Conservation (phyloP, 2,888 invertebrate genomes). For the Drosophila longiperda region DNA sequence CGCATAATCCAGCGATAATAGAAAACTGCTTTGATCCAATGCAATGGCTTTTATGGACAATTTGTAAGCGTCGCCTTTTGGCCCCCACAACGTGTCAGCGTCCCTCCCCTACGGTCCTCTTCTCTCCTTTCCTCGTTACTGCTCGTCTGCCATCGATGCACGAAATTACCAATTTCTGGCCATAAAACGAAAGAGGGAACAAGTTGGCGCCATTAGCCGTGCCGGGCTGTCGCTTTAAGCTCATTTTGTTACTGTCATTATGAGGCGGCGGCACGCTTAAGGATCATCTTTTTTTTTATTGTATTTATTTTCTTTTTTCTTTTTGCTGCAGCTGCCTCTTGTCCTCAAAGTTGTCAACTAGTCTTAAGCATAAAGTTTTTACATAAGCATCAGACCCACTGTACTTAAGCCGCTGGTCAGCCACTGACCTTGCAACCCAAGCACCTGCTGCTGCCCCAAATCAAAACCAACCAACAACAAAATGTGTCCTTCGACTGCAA, state of each 20-base stretch:
- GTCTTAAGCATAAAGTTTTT: conserved; percentile 48
- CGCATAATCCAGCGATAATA: conserved; percentile 64
- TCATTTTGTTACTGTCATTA: conserved; percentile 84
- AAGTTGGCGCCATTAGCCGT: conserved; percentile 69
- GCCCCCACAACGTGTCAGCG: conserved; percentile 15
- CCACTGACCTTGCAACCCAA: conserved; percentile 45
- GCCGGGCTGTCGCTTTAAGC: conserved; percentile 75
- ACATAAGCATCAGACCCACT: conserved; percentile 43
- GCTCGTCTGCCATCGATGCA: conserved; percentile 64
- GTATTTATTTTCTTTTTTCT: conserved; percentile 19
- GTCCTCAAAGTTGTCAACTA: conserved; percentile 70
- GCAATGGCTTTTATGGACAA: conserved; percentile 82
- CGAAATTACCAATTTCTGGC: conserved; percentile 77
- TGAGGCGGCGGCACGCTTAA: conserved; percentile 54
- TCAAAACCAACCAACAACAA: neutral
- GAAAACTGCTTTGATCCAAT: conserved; percentile 72
- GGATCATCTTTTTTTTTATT: conserved; percentile 19
- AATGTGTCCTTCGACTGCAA: conserved; percentile 1
- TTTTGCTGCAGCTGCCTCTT: conserved; percentile 33
- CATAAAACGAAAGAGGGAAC: conserved; percentile 72
- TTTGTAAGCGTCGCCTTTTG: conserved; percentile 82
- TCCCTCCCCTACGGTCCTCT: neutral
- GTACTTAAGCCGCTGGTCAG: conserved; percentile 34
- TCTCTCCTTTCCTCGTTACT: neutral
- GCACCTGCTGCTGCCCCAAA: conserved; percentile 37